Percentiles rank a stretch among this genome's conserved stretches.
phyloP scores from a whole-genome alignment of 2,797 vertebrate species.

The Acipenser oxyrinchus region DNA sequence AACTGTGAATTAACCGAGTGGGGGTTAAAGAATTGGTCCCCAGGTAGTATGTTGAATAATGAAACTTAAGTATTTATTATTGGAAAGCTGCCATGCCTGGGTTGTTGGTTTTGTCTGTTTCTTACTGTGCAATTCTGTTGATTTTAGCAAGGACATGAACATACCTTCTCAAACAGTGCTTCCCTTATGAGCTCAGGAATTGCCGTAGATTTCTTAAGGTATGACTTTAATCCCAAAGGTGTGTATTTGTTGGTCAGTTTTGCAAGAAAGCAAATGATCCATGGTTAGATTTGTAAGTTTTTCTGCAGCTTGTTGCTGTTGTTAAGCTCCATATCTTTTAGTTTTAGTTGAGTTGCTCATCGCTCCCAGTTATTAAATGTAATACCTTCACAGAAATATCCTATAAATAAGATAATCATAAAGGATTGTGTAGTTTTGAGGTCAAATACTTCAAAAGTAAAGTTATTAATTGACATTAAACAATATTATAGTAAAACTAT shows the following conservation, averaged over 20 bases:
- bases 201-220: constrained; percentile 19
- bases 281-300: no score
- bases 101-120: constrained; percentile 33
- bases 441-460: no score
- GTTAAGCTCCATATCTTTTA: no score
- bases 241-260: constrained; percentile 9
- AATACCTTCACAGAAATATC: no score
- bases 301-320: no score
- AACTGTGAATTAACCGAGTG: constrained; percentile 80
- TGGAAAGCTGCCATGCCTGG: constrained; percentile 36
- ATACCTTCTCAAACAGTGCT: constrained; percentile 21
- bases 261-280: constrained; percentile 9
- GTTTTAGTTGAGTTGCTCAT: no score
- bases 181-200: constrained; percentile 17
- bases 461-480: no score
- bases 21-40: constrained; percentile 64
- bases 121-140: constrained; percentile 60
- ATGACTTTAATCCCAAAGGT: constrained; percentile 11
- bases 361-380: no score
- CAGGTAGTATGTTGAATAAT: constrained; percentile 51
- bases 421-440: no score
- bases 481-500: no score
- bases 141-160: constrained; percentile 62
- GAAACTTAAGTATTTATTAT: constrained; percentile 60
- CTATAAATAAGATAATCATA: no score